These are phyloP conservation scores for Melipona beecheii DNA, from an alignment of 2,888 invertebrate genomes.

Conservation along the genomic window DNA sequence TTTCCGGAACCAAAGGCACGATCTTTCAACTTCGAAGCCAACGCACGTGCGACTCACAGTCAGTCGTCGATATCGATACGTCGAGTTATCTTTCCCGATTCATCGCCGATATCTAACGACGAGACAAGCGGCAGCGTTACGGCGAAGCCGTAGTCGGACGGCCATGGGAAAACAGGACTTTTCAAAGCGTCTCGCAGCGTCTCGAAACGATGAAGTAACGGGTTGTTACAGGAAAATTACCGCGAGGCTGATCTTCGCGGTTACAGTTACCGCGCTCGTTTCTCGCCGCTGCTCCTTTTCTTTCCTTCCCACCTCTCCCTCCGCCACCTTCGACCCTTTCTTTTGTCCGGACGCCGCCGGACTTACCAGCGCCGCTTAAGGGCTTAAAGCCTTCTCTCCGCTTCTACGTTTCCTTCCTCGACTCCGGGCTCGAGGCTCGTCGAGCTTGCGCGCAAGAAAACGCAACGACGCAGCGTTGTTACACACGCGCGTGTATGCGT, in stretches of 20 bases:
- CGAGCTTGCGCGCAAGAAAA: conserved; percentile 35
- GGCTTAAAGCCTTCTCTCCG: background rate
- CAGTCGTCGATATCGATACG: background rate
- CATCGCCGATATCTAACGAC: background rate
- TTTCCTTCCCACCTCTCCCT: conserved; percentile 17
- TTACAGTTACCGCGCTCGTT: conserved; percentile 69
- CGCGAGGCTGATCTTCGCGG: conserved; percentile 58
- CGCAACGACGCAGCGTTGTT: conserved; percentile 24
- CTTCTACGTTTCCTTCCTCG: conserved; percentile 13
- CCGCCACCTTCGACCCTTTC: conserved; percentile 24
- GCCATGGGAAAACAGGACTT: conserved; percentile 68
- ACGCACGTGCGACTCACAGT: background rate
- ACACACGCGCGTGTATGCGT: background rate
- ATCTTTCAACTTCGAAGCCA: background rate
- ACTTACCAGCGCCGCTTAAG: background rate
- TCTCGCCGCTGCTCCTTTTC: conserved; percentile 42
- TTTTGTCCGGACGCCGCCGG: conserved; percentile 20
- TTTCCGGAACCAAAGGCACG: background rate
- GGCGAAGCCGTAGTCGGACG: conserved; percentile 7
- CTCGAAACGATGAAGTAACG: conserved; percentile 67
- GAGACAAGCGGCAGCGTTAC: background rate
- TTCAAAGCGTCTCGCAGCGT: conserved; percentile 61
- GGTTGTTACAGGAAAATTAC: conserved; percentile 67
- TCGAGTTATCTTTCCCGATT: background rate
- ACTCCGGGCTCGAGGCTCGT: conserved; percentile 21